Percentiles rank a stretch among this genome's conserved stretches.
phyloP scores from a whole-genome alignment of 2,797 vertebrate genomes.

The Halcyon smyrnensis region DNA sequence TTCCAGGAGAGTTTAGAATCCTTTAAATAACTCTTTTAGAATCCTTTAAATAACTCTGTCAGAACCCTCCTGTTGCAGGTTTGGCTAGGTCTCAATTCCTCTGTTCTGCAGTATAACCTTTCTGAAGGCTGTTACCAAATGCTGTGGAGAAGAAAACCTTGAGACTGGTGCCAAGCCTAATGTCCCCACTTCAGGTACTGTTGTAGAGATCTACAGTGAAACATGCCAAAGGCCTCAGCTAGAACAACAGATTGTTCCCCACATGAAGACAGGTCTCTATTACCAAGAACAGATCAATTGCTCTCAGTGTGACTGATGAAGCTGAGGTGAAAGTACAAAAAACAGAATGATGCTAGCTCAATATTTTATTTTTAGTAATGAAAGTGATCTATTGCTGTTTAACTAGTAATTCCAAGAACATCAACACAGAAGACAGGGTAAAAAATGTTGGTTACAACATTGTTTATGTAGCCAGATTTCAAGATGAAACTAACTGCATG shows the following conservation, averaged over 20 bases:
- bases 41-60: not conserved
- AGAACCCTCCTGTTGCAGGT: not conserved
- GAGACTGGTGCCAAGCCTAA: not conserved
- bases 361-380: conserved; percentile 31
- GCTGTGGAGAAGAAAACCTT: not conserved
- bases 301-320: not conserved
- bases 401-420: conserved; percentile 35
- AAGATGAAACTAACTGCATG: conserved; percentile 44
- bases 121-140: not conserved
- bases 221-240: not conserved
- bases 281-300: conserved; percentile 14
- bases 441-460: conserved; percentile 9
- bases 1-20: not conserved
- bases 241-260: not conserved
- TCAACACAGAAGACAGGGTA: conserved; percentile 30
- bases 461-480: conserved; percentile 55
- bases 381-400: conserved; percentile 49
- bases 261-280: not conserved
- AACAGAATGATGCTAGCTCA: not conserved
- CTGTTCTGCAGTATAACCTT: not conserved
- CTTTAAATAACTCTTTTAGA: not conserved
- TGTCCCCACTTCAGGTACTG: not conserved
- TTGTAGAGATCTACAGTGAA: not conserved
- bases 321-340: not conserved
- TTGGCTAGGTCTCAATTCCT: not conserved